A percentile compares a stretch with the other conserved stretches of the same genome.
Evolutionary conservation across 1,140 invertebrate species (phyloP).

Genomic region (Pseudomyrmex sp.): DNA sequence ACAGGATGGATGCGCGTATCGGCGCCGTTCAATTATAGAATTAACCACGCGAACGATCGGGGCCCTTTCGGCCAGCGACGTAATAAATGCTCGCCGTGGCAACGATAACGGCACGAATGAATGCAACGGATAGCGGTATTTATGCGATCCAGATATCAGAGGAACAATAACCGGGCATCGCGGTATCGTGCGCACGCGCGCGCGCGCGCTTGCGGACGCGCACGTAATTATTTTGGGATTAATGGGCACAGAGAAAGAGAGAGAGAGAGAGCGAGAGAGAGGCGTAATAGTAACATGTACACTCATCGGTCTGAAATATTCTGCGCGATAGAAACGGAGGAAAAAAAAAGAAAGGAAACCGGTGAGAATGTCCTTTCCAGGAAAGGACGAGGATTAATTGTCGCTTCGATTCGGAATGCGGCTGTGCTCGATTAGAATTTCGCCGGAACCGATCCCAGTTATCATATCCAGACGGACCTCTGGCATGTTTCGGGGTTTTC

Average conservation of each 20-base stretch:
- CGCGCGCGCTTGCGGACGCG: conserved; percentile 28
- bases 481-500: conserved; percentile 40
- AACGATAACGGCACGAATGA: conserved; percentile 74
- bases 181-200: conserved; percentile 57
- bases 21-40: conserved; percentile 72
- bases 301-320: conserved; percentile 56
- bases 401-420: conserved; percentile 56
- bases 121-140: conserved; percentile 75
- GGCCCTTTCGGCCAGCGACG: conserved; percentile 67
- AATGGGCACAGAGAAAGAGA: conserved; percentile 27
- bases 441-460: conserved; percentile 19
- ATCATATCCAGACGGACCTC: conserved; percentile 17
- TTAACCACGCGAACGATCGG: conserved; percentile 67
- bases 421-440: conserved; percentile 59
- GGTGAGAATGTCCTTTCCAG: conserved; percentile 18
- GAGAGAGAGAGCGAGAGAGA: no score
- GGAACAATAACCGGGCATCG: conserved; percentile 68
- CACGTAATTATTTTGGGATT: conserved; percentile 73
- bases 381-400: conserved; percentile 56
- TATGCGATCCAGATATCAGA: conserved; percentile 75
- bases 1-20: conserved; percentile 27
- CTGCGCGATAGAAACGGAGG: conserved; percentile 33
- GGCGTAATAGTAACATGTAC: conserved; percentile 24
- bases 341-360: neutral
- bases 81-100: conserved; percentile 70